Evolutionary conservation across 2,888 invertebrate genomes (phyloP), one percentile per base, ranked within the genome.

Genomic region (Synergus gifuensis): DNA sequence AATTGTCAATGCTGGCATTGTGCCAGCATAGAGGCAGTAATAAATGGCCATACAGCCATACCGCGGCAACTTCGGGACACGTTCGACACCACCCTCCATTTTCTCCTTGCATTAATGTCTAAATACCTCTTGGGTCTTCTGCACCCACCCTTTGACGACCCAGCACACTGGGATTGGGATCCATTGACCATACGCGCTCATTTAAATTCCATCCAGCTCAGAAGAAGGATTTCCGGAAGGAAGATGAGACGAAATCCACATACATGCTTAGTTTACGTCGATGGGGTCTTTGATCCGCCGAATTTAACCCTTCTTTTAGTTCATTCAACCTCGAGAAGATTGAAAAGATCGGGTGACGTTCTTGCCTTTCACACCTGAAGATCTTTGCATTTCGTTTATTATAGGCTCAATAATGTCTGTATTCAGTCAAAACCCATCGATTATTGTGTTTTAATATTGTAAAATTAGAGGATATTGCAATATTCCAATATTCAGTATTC

Each of bases 1-100:
- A 89, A 90, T 91, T 91, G 90, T 91, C 91, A 91, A 91, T 90
- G 90, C 87, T 83, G 83, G 86, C 86, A 90, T 91, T 90, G 91
- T 90, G 83, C 84, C 82, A 81, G 83, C 79, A 86, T 85, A 84
- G 84, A 85, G 85, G 85, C 83, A 86, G 87, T 89, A 90, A 90
- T 88, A 90, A 90, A 90, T 90, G 88, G 89, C 88, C 85, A 85
- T 83, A 84, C 86, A 83, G 86, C 85, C 85, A 82, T 85, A 81
- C 78, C 84, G 64, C 77, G 81, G 81, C 18, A 73, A 81, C 49
- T 78, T 81, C 78, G 80, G 84, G 79, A 81, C 82, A 77, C 79
- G 79, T 76, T 79, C 80, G 84, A 86, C 85, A 83, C 83, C 86
- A 85, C 82, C 85, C 81, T 83, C 81, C 82, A 77, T 83, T 83